These are phyloP conservation scores for Glossophaga mutica DNA, from an alignment of 2,797 vertebrate genomes.

Conservation along the genomic window DNA sequence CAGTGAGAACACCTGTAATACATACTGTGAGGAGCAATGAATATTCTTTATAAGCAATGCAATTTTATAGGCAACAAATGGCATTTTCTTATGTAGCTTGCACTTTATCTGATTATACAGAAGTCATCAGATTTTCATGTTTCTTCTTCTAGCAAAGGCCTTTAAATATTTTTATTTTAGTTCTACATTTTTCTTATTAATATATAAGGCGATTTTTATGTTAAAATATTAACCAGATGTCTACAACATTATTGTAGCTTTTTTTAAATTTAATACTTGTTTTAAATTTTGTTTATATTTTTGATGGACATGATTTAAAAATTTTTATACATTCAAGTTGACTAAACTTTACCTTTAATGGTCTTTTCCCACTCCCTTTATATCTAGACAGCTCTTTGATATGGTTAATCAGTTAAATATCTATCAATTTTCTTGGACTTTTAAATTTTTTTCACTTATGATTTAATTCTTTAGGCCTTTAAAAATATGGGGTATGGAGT, in stretches of 20 bases:
- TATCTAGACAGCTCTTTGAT: neutral
- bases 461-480: neutral
- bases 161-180: neutral
- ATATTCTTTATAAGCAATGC: conserved; percentile 22
- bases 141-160: neutral
- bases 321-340: neutral
- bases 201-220: neutral
- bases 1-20: neutral
- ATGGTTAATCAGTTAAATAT: neutral
- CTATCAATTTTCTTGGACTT: neutral
- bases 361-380: neutral
- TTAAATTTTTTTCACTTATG: neutral
- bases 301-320: neutral
- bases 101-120: neutral
- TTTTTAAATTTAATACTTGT: conserved; percentile 17
- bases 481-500: neutral
- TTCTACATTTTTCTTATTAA: conserved; percentile 14
- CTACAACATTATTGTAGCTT: neutral
- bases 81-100: conserved; percentile 18
- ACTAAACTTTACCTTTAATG: neutral
- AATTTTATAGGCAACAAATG: neutral
- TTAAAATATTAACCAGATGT: conserved; percentile 6
- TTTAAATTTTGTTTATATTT: conserved; percentile 32
- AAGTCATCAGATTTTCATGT: conserved; percentile 24
- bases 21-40: neutral